phyloP scores from a whole-genome alignment of 2,797 vertebrate genomes.

The Myripristis murdjan region DNA sequence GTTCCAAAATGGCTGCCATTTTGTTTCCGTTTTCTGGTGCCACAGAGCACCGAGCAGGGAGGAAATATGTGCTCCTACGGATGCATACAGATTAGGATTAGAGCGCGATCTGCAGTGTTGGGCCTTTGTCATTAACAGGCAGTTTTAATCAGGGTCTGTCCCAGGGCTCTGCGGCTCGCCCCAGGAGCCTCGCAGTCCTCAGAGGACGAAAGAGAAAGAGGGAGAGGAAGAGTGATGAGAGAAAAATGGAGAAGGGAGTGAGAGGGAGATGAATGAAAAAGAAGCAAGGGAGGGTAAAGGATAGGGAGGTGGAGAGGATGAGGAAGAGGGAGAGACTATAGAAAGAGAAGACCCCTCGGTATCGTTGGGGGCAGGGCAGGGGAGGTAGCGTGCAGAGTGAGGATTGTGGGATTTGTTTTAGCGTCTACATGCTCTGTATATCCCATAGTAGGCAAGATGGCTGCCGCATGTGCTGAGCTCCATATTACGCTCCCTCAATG shows the following conservation, averaged over 20 bases:
- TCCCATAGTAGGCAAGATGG: conserved; percentile 61
- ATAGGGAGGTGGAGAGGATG: conserved; percentile 50
- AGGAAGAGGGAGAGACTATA: conserved; percentile 37
- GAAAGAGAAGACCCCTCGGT: conserved; percentile 58
- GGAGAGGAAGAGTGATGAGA: conserved; percentile 36
- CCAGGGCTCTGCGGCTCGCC: conserved; percentile 73
- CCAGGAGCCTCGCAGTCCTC: conserved; percentile 71
- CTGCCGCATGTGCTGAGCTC: conserved; percentile 58
- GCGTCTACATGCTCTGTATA: conserved; percentile 57
- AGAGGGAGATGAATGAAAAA: conserved; percentile 36
- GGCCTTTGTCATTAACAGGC: conserved; percentile 83
- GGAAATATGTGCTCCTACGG: conserved; percentile 64
- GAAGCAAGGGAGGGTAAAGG: conserved; percentile 26
- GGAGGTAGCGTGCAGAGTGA: conserved; percentile 56
- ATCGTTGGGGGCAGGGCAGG: conserved; percentile 58
- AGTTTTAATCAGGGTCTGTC: conserved; percentile 84
- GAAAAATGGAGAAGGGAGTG: conserved; percentile 27
- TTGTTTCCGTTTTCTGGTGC: conserved; percentile 70
- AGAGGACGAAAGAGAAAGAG: conserved; percentile 62
- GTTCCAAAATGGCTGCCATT: conserved; percentile 85
- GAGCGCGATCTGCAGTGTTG: conserved; percentile 59
- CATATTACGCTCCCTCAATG: conserved; percentile 45
- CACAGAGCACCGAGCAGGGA: conserved; percentile 58
- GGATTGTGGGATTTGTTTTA: conserved; percentile 51
- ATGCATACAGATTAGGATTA: conserved; percentile 86